These are phyloP conservation scores for Nephotettix cincticeps DNA, from an alignment of 1,140 invertebrate genomes.

Conservation along the genomic window DNA sequence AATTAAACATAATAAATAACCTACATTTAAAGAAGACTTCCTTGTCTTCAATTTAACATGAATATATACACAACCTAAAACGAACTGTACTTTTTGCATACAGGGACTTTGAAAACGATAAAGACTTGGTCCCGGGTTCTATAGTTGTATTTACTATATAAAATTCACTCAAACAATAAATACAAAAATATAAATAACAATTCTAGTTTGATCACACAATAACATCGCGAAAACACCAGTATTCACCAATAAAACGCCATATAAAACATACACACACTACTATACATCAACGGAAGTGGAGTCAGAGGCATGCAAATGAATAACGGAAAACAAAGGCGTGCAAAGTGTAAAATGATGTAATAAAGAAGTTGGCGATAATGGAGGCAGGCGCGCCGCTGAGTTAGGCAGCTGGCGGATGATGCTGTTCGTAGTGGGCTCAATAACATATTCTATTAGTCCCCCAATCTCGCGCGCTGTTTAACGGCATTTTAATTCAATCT, in stretches of 20 bases:
- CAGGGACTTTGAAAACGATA: no score
- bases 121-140: not conserved
- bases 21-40: no score
- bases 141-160: not conserved
- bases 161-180: not conserved
- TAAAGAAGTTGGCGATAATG: not conserved
- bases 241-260: no score
- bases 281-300: not conserved
- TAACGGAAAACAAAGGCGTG: not conserved
- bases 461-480: conserved; percentile 32
- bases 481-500: conserved; percentile 40
- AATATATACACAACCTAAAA: no score
- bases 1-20: no score
- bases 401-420: not conserved
- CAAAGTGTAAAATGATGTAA: not conserved
- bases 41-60: no score
- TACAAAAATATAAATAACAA: not conserved
- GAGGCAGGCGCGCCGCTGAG: not conserved
- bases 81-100: no score
- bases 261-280: not conserved
- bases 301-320: not conserved
- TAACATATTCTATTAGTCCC: conserved; percentile 33
- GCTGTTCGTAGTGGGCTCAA: conserved; percentile 30
- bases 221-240: not conserved
- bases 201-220: not conserved